Base-by-base conservation (phyloP, 2,113 vertebrate species). In the Anarrhichthys ocellatus region DNA sequence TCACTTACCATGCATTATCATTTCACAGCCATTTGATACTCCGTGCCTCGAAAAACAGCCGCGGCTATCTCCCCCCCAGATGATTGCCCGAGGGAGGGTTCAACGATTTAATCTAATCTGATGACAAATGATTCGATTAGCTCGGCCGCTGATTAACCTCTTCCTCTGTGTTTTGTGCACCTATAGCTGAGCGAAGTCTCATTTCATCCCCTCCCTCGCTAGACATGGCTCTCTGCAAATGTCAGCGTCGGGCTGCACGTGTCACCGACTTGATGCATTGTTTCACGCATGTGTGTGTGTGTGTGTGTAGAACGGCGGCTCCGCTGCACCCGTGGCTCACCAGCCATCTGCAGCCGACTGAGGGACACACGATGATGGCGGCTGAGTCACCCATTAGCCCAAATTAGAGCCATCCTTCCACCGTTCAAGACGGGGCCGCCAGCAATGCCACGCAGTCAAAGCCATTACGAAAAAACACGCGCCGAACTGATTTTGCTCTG, bases 371-470 rank as follows among this genome's bases (percentile, higher is more conserved):
- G 78, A 89, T 91, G 89, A 90, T 92, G 91, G 91, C 76, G 84
- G 75, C 88, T 90, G 93, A 92, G 87, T 94, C 92, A 89, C 93
- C 91, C 89, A 93, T 92, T 93, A 93, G 87, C 88, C 87, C 83
- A 91, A 94, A 95, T 94, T 90, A 94, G 87, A 93, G 80, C 87
- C 91, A 94, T 94, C 91, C 89, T 84, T 93, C 86, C 91, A 91
- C 89, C 87, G 78, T 78, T 92, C 90, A 85, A 86, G 78, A 89
- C 84, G 66, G 61, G 77, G 84, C 92, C 83, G 70, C 82, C n/a
- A 87, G 92, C 93, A 81, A 90, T 76, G 83, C 86, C 80, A 91
- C 68, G 85, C 87, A 88, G 85, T 91, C 89, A 90, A 87, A 89
- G 87, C 91, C 86, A 91, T 93, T 93, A 93, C 77, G 13, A 32